Base-by-base conservation (phyloP, 2,797 vertebrate species). In the Pangasius larnaudii region DNA sequence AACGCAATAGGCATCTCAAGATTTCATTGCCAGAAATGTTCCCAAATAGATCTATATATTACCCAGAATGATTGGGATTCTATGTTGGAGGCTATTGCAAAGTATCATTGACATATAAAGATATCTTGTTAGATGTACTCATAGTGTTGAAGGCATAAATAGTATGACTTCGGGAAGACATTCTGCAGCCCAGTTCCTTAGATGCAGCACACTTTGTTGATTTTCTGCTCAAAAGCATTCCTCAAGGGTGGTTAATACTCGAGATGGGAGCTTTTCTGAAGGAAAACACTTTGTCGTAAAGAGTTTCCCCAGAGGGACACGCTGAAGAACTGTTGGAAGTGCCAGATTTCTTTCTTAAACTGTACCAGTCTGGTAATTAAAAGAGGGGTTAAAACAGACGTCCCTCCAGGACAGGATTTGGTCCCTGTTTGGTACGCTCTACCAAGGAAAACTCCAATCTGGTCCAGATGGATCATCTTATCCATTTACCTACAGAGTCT, bases 391-490 rank as follows among this genome's bases (percentile, higher is more conserved):
- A 6, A 27, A 39, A 3, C 56, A 24, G 36, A 9, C 13, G 3
- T 63, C 80, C 39, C 79, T 36, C 27, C 80, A 63, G 58, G 59
- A 63, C 58, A 82, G 56, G 36, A 63, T 82, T 82, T 61, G 58
- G 6, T 42, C n/a, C 24, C 79, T 82, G 58, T 81, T 81, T 80
- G 56, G 53, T 80, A 13, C 5, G 13, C 5, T 14, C n/a, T 33
- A 33, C 49, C 75, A 61, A 81, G 30, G 36, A 81, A 1, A 49
- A 18, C 39, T 3, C 58, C 58, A 82, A 30, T 63, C 39, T 65
- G 80, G 59, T 63, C 80, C 58, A 82, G 39, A 49, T 4, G n/a
- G 59, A 63, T 3, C 39, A 27, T 82, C 22, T 59, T 58, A 80
- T 59, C 53, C 36, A 19, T 58, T 58, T 80, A 80, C 33, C 53